Conservation (phyloP, 2,797 vertebrate genomes). For the Paratrypauchen microcephalus region DNA sequence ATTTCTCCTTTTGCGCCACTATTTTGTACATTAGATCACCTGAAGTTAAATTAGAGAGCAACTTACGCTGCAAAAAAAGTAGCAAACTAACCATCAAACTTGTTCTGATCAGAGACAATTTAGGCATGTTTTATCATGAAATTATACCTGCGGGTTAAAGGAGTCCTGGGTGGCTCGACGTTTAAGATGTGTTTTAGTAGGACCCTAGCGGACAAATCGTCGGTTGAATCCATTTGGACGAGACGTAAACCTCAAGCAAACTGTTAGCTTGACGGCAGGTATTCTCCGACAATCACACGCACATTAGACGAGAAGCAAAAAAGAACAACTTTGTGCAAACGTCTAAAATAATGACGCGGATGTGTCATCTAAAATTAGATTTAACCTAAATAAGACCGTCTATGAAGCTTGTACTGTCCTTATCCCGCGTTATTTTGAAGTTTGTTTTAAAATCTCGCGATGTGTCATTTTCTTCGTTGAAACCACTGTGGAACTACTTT, state of each 20-base stretch:
- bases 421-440: slow-evolving; percentile 65
- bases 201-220: slow-evolving; percentile 65
- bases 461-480: slow-evolving; percentile 10
- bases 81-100: neutral
- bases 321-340: neutral
- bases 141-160: slow-evolving; percentile 63
- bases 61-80: too few species aligned
- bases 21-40: neutral
- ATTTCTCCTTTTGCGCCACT: too few species aligned
- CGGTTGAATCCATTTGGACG: slow-evolving; percentile 61
- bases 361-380: neutral
- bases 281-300: neutral
- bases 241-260: neutral
- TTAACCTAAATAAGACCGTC: fast-evolving
- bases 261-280: slow-evolving; percentile 9
- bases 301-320: neutral
- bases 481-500: neutral
- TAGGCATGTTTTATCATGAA: neutral
- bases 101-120: neutral
- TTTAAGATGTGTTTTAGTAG: slow-evolving; percentile 61
- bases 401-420: neutral
- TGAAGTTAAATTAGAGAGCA: neutral
- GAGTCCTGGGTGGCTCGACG: slow-evolving; percentile 58
- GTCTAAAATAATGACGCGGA: too few species aligned
- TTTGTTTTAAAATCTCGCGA: slow-evolving; percentile 45